Evolutionary conservation across 2,113 vertebrate species (phyloP).

Genomic region (Trachemys scripta): DNA sequence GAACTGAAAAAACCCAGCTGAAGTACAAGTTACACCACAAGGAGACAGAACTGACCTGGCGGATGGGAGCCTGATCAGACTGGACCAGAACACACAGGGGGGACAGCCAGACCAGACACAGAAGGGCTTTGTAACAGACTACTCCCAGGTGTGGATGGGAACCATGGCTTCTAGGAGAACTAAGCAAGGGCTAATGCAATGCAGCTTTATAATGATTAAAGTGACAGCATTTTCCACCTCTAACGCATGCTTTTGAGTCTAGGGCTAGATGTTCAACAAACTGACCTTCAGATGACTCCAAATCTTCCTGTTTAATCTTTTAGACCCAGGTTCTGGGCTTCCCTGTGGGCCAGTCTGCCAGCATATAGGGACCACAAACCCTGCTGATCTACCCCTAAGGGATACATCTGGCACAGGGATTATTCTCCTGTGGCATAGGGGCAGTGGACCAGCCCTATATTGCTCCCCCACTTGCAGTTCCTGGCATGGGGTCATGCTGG

Average conservation of each 20-base stretch:
- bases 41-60: fast-evolving
- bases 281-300: background rate
- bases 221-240: no score
- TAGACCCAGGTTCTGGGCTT: background rate
- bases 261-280: no score
- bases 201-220: no score
- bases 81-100: background rate
- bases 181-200: background rate
- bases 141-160: background rate
- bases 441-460: background rate
- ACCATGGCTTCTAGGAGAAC: background rate
- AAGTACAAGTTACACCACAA: background rate
- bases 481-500: background rate
- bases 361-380: background rate
- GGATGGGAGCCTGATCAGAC: background rate
- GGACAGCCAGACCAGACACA: background rate
- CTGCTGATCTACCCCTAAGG: no score
- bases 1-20: fast-evolving
- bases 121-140: background rate
- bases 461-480: background rate
- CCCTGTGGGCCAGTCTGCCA: background rate
- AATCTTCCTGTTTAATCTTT: background rate
- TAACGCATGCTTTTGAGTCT: no score
- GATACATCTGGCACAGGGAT: background rate
- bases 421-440: background rate